These are phyloP conservation scores for Drosophila ogumai DNA, from an alignment of 1,140 invertebrate genomes.

Conservation along the genomic window DNA sequence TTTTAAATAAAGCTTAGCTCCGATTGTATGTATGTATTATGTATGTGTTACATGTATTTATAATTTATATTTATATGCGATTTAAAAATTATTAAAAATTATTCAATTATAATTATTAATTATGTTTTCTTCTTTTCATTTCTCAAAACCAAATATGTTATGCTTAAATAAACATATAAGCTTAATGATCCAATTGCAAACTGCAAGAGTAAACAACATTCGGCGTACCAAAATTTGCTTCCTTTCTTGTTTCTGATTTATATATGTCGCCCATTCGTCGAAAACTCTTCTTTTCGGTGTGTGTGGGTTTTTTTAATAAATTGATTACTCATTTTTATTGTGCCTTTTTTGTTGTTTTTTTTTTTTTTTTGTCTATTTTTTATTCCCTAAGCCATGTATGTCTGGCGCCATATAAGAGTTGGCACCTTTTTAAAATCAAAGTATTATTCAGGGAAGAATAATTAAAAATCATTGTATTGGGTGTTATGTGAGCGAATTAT, in stretches of 20 bases:
- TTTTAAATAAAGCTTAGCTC: too few relatives aligned
- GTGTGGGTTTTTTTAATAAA: slow-evolving; percentile 12
- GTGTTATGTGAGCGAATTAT: slow-evolving; percentile 3
- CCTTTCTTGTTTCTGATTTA: slow-evolving; percentile 25
- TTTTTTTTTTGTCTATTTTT: not conserved
- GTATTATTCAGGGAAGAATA: slow-evolving; percentile 29
- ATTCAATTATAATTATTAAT: too few relatives aligned
- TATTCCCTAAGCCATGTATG: slow-evolving; percentile 6
- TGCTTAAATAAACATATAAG: too few relatives aligned
- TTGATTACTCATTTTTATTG: slow-evolving; percentile 1
- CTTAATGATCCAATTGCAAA: too few relatives aligned
- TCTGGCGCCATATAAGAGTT: slow-evolving; percentile 18
- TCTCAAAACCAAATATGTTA: too few relatives aligned
- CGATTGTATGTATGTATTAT: too few relatives aligned
- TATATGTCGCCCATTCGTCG: slow-evolving; percentile 24
- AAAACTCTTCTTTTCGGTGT: slow-evolving; percentile 4
- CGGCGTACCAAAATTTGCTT: too few relatives aligned
- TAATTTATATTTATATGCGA: too few relatives aligned
- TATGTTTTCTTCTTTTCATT: too few relatives aligned
- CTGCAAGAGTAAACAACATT: too few relatives aligned
- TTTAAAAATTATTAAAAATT: too few relatives aligned
- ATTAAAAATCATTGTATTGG: not conserved
- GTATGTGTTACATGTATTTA: too few relatives aligned
- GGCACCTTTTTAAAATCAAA: slow-evolving; percentile 20
- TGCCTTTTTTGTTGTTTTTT: not conserved